Base-by-base conservation (phyloP, 2,888 invertebrate species). In the Amorpha juglandis region DNA sequence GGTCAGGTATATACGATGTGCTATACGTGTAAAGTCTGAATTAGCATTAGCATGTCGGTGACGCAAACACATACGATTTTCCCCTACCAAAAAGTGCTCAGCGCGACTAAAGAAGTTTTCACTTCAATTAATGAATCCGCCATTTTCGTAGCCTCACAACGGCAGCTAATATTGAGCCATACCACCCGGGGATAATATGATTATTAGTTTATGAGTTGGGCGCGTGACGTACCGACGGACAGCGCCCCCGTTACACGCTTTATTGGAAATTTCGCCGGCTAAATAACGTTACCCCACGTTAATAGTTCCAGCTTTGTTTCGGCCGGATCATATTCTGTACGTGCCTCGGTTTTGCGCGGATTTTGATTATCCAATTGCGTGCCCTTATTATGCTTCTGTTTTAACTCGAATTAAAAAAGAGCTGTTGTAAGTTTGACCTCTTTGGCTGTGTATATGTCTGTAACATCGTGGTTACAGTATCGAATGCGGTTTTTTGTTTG, bases 191-290 rank as follows among this genome's bases (percentile, higher is more conserved):
- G 74, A 72, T 75, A 77, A 76, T 73, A 71, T 71, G 74, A 72
- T 77, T 78, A 76, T 74, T 76, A 76, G 76, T 78, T 77, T 74
- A 77, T 71, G 75, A 75, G 74, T 70, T 63, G 64, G 65, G 70
- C 68, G 69, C 69, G 71, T 71, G 74, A 73, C 70, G 73, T 67
- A 71, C 68, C 66, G 70, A 71, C 70, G 70, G 73, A 70, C 70
- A 69, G 71, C 66, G 66, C 62, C 62, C 12, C 63, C 58, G 70
- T 71, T 74, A 68, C 67, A 70, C 63, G 68, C 67, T 66, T 68
- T 70, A 70, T 72, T 69, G 69, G 70, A 67, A 69, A 68, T 69
- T 69, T 69, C 64, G 66, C 62, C 63, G 52, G 38, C 51, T 67
- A 66, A 68, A 72, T 64, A 68, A 62, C 53, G 63, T 70, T 67